phyloP scores from a whole-genome alignment of 2,888 invertebrate species.

The Ophonus ardosiacus region DNA sequence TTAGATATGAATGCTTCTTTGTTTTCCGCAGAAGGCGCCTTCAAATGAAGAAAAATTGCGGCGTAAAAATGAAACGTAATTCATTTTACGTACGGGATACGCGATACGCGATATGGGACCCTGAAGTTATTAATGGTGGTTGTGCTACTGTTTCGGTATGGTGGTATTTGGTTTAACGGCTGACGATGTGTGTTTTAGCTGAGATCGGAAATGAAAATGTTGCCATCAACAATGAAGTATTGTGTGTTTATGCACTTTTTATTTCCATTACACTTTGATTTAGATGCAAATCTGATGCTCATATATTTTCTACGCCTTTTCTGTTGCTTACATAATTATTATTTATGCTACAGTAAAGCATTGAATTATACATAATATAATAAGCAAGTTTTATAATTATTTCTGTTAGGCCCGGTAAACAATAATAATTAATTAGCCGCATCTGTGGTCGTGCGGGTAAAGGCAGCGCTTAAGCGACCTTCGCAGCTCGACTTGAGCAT shows the following conservation, averaged over 20 bases:
- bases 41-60: conserved; percentile 63
- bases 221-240: conserved; percentile 30
- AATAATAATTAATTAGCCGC: too few species aligned
- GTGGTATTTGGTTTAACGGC: conserved; percentile 27
- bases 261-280: conserved; percentile 7
- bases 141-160: neutral
- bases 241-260: neutral
- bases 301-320: neutral
- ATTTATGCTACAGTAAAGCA: neutral
- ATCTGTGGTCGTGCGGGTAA: too few species aligned
- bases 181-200: conserved; percentile 30
- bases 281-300: neutral
- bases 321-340: neutral
- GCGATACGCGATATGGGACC: conserved; percentile 41
- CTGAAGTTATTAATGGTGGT: conserved; percentile 48
- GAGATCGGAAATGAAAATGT: conserved; percentile 44
- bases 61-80: conserved; percentile 62
- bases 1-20: conserved; percentile 59
- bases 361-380: too few species aligned
- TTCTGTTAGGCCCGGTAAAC: too few species aligned
- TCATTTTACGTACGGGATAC: conserved; percentile 49
- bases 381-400: too few species aligned
- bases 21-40: conserved; percentile 57
- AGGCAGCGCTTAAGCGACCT: too few species aligned
- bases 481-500: too few species aligned